These are phyloP conservation scores for Eremophila alpestris DNA, from an alignment of 2,797 vertebrate genomes.

Conservation along the genomic window DNA sequence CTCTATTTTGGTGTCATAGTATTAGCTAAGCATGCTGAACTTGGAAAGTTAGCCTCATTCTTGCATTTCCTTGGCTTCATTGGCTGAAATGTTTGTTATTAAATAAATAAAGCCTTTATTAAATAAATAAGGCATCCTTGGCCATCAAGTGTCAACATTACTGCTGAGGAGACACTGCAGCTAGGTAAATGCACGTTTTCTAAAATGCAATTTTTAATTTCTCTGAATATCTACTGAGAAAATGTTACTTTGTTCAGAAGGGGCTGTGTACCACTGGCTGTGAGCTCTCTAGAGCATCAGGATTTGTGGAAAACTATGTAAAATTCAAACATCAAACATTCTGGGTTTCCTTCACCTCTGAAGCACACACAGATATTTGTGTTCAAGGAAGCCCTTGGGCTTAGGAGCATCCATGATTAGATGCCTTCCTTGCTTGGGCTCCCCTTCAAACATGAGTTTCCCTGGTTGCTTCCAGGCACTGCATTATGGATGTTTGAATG, in stretches of 20 bases:
- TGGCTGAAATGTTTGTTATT: neutral
- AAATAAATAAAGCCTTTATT: neutral
- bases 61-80: neutral
- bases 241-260: neutral
- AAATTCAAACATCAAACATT: neutral
- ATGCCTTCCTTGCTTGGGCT: neutral
- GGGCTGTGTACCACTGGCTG: neutral
- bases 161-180: neutral
- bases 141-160: neutral
- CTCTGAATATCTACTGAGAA: neutral
- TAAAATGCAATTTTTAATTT: neutral
- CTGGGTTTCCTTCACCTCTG: neutral
- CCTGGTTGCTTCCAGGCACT: neutral
- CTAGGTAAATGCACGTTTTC: neutral
- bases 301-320: neutral
- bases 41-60: neutral
- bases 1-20: neutral
- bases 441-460: neutral
- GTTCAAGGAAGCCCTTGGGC: neutral
- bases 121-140: neutral
- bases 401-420: neutral
- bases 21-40: neutral
- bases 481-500: neutral
- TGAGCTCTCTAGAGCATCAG: neutral
- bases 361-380: rapidly evolving